Conservation (phyloP, 2,888 invertebrate genomes). For the Acrocera orbiculus region DNA sequence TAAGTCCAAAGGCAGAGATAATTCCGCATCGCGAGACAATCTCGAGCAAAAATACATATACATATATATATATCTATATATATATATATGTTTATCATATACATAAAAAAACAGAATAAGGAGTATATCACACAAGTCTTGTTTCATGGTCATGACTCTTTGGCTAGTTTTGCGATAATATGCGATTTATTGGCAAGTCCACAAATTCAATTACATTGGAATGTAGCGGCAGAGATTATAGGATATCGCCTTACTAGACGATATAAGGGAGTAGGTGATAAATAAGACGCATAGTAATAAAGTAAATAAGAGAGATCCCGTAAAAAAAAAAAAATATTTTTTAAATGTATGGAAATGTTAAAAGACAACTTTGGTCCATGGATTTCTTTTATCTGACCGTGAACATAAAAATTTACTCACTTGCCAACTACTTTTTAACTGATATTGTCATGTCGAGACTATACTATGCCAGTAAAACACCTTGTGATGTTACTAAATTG, state of each 20-base stretch:
- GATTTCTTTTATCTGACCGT: conserved; percentile 4
- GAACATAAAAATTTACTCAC: conserved; percentile 7
- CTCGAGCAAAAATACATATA: no score
- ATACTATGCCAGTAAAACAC: no score
- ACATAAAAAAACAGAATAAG: no score
- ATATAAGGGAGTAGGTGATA: conserved; percentile 8
- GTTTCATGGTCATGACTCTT: conserved; percentile 9
- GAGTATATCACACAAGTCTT: neutral
- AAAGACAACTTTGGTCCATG: neutral
- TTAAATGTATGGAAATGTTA: conserved; percentile 1
- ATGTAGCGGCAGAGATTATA: conserved; percentile 12
- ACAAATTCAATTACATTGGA: conserved; percentile 13
- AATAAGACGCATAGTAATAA: conserved; percentile 9
- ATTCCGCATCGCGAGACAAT: no score
- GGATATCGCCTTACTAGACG: conserved; percentile 12
- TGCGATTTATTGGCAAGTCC: conserved; percentile 12
- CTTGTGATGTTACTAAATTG: no score
- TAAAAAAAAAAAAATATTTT: neutral
- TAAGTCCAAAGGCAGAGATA: no score
- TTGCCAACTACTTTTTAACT: neutral
- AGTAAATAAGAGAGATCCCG: conserved; percentile 5
- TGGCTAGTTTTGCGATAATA: conserved; percentile 10
- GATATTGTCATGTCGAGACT: no score
- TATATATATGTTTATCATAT: no score
- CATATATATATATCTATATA: no score